These are phyloP conservation scores for Solea solea DNA, from an alignment of 2,113 vertebrate species.

Conservation along the genomic window DNA sequence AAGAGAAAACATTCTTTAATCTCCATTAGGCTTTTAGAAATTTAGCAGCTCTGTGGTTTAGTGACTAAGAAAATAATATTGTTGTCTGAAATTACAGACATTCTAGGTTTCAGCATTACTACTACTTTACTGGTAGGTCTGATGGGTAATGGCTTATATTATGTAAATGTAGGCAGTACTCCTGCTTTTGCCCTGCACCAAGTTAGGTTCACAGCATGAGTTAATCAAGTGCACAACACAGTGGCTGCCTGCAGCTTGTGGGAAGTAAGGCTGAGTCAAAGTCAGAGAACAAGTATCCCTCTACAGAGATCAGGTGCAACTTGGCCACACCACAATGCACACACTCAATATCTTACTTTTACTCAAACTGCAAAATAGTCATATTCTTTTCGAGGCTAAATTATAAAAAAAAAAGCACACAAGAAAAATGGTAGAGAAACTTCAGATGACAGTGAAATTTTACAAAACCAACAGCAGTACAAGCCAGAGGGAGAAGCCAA, in stretches of 20 bases:
- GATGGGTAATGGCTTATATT: background rate
- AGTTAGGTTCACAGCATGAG: constrained; percentile 5
- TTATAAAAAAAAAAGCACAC: constrained; percentile 1
- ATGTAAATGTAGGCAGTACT: background rate
- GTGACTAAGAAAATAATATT: background rate
- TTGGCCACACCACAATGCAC: background rate
- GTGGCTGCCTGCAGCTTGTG: background rate
- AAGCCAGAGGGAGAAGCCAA: background rate
- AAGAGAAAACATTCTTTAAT: no score
- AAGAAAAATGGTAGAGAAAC: background rate
- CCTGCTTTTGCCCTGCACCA: constrained; percentile 5
- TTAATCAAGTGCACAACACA: background rate
- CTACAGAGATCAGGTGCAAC: constrained; percentile 6
- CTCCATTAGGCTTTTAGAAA: constrained; percentile 2
- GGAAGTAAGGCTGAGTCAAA: constrained; percentile 10
- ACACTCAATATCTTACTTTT: background rate
- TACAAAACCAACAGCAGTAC: background rate
- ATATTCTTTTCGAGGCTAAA: background rate
- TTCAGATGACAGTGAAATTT: background rate
- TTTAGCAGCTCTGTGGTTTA: constrained; percentile 16
- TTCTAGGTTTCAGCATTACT: background rate
- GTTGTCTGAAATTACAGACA: background rate
- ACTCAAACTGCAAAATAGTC: background rate
- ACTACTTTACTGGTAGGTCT: background rate
- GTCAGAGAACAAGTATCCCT: background rate